These are phyloP conservation scores for Catharus bicknelli DNA, from an alignment of 2,113 vertebrate genomes.

Conservation along the genomic window DNA sequence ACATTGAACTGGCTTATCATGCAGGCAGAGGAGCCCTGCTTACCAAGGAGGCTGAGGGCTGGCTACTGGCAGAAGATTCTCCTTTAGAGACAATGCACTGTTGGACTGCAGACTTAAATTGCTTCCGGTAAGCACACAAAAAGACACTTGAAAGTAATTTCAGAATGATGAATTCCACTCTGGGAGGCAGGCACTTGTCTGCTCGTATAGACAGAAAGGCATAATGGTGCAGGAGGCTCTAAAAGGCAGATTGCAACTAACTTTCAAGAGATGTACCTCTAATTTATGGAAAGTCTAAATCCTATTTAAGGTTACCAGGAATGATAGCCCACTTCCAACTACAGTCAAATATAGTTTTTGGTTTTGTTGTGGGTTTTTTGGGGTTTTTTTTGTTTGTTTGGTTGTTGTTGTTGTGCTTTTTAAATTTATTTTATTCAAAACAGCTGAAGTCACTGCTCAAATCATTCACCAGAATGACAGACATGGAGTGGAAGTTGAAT, in stretches of 20 bases:
- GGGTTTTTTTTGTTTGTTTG: background rate
- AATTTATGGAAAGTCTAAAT: background rate
- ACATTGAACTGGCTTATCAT: background rate
- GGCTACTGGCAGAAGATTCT: background rate
- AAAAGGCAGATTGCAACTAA: background rate
- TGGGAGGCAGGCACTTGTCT: background rate
- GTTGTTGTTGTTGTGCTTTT: too few relatives aligned
- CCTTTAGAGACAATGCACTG: background rate
- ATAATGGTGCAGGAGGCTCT: background rate
- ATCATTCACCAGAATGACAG: background rate
- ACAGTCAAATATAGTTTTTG: background rate
- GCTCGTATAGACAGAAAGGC: background rate
- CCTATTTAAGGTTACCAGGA: background rate
- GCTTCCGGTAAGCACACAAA: background rate
- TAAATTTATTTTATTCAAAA: background rate
- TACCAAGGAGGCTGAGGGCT: background rate
- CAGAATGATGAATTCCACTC: background rate
- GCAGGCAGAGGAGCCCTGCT: background rate
- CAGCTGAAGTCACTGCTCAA: background rate
- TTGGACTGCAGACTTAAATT: background rate
- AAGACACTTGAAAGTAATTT: background rate
- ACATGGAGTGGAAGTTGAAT: background rate
- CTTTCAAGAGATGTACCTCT: background rate
- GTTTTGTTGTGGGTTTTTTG: too few relatives aligned
- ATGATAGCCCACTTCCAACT: background rate